Evolutionary conservation across 2,888 invertebrate genomes (phyloP).

Genomic region (Octonoba sinensis): DNA sequence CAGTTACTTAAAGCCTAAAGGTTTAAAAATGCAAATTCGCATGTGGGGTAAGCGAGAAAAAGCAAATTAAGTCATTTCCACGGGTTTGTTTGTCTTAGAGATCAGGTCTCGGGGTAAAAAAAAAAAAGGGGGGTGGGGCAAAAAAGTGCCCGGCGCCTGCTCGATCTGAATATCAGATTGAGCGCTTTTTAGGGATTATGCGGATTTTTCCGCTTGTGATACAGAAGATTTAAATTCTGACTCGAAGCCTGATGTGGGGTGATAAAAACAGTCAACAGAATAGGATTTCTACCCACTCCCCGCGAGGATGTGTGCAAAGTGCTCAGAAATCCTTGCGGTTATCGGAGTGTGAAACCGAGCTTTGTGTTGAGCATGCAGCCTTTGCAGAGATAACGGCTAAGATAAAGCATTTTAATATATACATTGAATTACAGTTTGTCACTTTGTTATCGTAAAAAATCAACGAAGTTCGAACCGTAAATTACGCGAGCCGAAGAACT

Average conservation of each 20-base stretch:
- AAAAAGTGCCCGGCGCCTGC: slow-evolving; percentile 17
- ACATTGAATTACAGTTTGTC: too few species aligned
- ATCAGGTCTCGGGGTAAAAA: slow-evolving; percentile 43
- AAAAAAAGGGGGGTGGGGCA: slow-evolving; percentile 8
- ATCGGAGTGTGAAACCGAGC: slow-evolving; percentile 25
- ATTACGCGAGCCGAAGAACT: too few species aligned
- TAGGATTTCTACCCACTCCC: slow-evolving; percentile 27
- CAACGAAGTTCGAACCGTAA: too few species aligned
- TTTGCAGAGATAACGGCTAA: background rate
- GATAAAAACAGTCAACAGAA: slow-evolving; percentile 56
- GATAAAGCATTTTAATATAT: too few species aligned
- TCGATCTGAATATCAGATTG: slow-evolving; percentile 62
- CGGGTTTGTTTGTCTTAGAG: slow-evolving; percentile 62
- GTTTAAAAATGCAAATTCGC: slow-evolving; percentile 63
- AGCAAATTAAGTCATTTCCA: slow-evolving; percentile 63
- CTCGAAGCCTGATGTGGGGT: slow-evolving; percentile 48
- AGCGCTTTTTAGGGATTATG: slow-evolving; percentile 56
- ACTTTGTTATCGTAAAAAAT: too few species aligned
- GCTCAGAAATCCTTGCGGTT: slow-evolving; percentile 36
- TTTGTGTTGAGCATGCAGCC: slow-evolving; percentile 19
- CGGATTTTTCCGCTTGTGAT: slow-evolving; percentile 36
- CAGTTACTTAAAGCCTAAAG: slow-evolving; percentile 62
- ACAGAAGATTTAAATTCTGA: slow-evolving; percentile 51
- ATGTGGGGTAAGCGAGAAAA: slow-evolving; percentile 40
- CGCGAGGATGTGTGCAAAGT: slow-evolving; percentile 8